A percentile compares a stretch with the other conserved stretches of the same genome.
phyloP scores from a whole-genome alignment of 2,888 invertebrate genomes.

The Formica aserva region DNA sequence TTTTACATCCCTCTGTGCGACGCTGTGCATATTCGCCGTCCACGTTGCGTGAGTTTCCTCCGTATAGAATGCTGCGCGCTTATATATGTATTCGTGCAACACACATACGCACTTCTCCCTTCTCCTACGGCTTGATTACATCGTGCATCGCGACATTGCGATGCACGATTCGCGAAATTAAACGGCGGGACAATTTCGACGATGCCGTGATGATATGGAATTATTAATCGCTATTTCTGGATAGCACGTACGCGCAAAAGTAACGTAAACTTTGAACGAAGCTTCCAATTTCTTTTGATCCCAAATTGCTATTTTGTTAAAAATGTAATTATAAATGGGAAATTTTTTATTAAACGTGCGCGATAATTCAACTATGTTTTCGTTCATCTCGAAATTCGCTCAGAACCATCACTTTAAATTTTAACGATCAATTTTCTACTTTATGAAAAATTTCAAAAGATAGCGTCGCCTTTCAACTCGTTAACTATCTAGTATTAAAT shows the following conservation, averaged over 20 bases:
- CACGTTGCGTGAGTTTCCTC: slow-evolving; percentile 13
- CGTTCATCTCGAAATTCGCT: not conserved
- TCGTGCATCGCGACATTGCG: slow-evolving; percentile 11
- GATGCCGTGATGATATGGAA: slow-evolving; percentile 34
- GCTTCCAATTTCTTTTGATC: not conserved
- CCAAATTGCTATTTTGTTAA: not conserved
- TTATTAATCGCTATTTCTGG: slow-evolving; percentile 23
- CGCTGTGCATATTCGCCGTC: slow-evolving; percentile 60
- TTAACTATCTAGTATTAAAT: not conserved
- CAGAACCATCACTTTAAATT: not conserved
- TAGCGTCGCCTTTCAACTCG: not conserved
- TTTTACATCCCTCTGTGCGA: slow-evolving; percentile 47
- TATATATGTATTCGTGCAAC: slow-evolving; percentile 14
- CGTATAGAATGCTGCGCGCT: not conserved
- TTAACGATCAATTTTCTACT: not conserved
- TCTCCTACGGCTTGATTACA: slow-evolving; percentile 31
- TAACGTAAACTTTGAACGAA: slow-evolving; percentile 7
- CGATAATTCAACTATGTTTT: not conserved
- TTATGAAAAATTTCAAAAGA: not conserved
- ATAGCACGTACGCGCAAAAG: not conserved
- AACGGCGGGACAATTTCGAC: slow-evolving; percentile 38
- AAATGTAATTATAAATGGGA: not conserved
- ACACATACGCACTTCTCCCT: not conserved
- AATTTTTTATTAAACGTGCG: slow-evolving; percentile 8
- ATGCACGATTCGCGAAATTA: slow-evolving; percentile 46